phyloP scores from a whole-genome alignment of 2,888 invertebrate species.

The Drosophila leonis region DNA sequence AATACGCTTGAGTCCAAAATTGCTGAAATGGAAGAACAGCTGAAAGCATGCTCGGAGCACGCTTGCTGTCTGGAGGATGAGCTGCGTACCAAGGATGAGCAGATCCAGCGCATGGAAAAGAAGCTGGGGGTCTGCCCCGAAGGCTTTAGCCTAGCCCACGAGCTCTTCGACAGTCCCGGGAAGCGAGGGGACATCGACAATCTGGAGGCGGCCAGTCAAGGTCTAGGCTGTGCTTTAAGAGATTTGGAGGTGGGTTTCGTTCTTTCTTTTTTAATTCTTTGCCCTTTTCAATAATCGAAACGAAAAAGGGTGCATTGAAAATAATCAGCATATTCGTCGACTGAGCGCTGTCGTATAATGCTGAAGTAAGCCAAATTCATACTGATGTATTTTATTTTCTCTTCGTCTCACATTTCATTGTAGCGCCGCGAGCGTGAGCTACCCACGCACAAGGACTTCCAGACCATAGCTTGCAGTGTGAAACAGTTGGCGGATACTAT shows the following conservation, averaged over 20 bases:
- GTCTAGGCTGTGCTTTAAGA: slow-evolving; percentile 77
- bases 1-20: slow-evolving; percentile 88
- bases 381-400: not conserved
- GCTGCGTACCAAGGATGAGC: slow-evolving; percentile 85
- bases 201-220: slow-evolving; percentile 73
- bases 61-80: slow-evolving; percentile 88
- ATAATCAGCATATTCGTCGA: no score
- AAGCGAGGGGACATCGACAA: slow-evolving; percentile 73
- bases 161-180: slow-evolving; percentile 81
- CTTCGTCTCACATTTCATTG: not conserved
- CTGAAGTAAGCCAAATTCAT: not conserved
- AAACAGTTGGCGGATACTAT: slow-evolving; percentile 82
- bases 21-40: slow-evolving; percentile 87
- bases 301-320: no score
- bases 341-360: no score
- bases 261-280: not conserved
- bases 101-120: slow-evolving; percentile 70
- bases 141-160: slow-evolving; percentile 82
- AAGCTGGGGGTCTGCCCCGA: slow-evolving; percentile 76
- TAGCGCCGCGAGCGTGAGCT: slow-evolving; percentile 76
- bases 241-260: slow-evolving; percentile 69
- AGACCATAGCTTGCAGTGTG: slow-evolving; percentile 82
- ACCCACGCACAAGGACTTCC: slow-evolving; percentile 82
- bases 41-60: slow-evolving; percentile 87
- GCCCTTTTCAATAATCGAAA: no score